These are phyloP conservation scores for Empis livida DNA, from an alignment of 2,888 invertebrate genomes.

Conservation along the genomic window DNA sequence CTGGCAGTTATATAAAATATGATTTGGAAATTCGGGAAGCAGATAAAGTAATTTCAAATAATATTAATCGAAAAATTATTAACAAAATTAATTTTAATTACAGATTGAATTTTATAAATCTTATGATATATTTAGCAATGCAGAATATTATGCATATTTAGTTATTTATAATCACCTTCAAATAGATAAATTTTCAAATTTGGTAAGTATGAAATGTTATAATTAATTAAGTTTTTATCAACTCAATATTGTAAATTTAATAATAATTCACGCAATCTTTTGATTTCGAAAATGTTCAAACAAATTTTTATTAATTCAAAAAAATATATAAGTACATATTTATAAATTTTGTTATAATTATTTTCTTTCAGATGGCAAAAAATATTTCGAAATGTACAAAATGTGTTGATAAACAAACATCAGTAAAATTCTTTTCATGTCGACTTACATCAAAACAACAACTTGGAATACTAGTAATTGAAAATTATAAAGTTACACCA, in stretches of 20 bases:
- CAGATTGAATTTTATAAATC: slow-evolving; percentile 34
- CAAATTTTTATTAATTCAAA: no score
- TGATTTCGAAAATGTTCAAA: no score
- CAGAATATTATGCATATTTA: slow-evolving; percentile 28
- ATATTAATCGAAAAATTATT: background rate
- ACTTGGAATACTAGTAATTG: slow-evolving; percentile 22
- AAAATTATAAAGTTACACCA: slow-evolving; percentile 26
- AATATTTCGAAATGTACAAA: slow-evolving; percentile 29
- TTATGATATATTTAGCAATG: slow-evolving; percentile 33
- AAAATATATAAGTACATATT: no score
- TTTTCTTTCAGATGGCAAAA: slow-evolving; percentile 24
- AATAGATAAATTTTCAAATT: slow-evolving; percentile 32
- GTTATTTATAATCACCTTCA: slow-evolving; percentile 35
- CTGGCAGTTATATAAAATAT: slow-evolving; percentile 29
- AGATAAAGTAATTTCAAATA: slow-evolving; percentile 27
- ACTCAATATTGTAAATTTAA: background rate
- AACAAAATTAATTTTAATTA: slow-evolving; percentile 4
- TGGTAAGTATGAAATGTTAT: slow-evolving; percentile 24
- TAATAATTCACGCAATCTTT: background rate
- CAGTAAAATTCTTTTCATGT: slow-evolving; percentile 28
- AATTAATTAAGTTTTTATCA: background rate
- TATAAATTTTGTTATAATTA: background rate
- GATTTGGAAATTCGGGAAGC: slow-evolving; percentile 35
- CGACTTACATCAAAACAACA: slow-evolving; percentile 26
- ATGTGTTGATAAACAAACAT: slow-evolving; percentile 21